phyloP scores from a whole-genome alignment of 2,113 vertebrate genomes.

The Actenoides hombroni region DNA sequence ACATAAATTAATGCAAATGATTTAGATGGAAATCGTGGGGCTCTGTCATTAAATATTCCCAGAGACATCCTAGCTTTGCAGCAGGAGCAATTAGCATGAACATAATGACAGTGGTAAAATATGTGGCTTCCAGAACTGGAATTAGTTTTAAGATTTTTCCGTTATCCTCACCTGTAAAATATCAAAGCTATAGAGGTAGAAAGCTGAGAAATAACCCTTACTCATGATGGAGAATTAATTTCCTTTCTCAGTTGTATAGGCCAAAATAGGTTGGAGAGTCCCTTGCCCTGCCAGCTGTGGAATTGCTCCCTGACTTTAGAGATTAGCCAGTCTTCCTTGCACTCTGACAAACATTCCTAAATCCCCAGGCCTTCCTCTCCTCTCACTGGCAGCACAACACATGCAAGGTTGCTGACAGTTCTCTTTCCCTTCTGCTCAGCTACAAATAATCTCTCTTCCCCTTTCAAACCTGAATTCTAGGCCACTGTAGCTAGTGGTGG shows the following conservation, averaged over 20 bases:
- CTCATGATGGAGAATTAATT: neutral
- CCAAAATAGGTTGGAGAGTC: neutral
- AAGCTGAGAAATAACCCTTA: neutral
- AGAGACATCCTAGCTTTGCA: neutral
- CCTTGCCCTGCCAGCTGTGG: accelerated
- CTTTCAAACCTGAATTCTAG: neutral
- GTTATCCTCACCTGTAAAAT: neutral
- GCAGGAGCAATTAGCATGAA: neutral
- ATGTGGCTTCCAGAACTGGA: neutral
- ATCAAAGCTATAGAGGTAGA: neutral
- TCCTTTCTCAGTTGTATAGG: neutral
- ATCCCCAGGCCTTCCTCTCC: neutral
- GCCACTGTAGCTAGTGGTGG: neutral
- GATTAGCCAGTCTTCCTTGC: neutral
- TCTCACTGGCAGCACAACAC: neutral
- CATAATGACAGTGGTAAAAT: neutral
- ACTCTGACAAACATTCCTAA: neutral
- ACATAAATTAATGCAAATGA: neutral
- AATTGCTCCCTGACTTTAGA: neutral
- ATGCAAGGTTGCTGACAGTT: neutral
- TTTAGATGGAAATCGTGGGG: neutral
- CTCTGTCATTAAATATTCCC: neutral
- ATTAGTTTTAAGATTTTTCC: neutral
- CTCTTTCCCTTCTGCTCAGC: neutral
- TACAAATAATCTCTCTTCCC: neutral